Conservation (phyloP, 2,888 invertebrate genomes). For the Ferrisia virgata region DNA sequence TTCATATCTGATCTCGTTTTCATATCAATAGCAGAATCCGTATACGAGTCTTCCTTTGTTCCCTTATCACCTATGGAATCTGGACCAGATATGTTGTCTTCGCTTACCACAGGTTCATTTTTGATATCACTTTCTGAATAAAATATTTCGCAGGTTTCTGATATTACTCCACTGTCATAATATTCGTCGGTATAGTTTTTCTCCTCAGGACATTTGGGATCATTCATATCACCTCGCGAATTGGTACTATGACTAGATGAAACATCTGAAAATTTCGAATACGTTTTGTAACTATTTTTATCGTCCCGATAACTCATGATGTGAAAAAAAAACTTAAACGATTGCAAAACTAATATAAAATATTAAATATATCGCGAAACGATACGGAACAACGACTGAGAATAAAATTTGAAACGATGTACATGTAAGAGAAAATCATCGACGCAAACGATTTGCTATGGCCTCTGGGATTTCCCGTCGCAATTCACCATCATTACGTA, state of each 20-base stretch:
- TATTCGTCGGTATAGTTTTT: slow-evolving; percentile 21
- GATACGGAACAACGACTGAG: neutral
- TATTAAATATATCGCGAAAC: neutral
- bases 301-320: neutral
- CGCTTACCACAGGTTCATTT: neutral
- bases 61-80: neutral
- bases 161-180: slow-evolving; percentile 46
- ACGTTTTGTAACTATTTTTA: neutral
- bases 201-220: neutral
- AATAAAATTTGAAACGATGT: neutral
- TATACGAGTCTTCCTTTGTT: neutral
- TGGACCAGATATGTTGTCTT: neutral
- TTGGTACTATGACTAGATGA: neutral
- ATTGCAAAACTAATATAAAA: neutral
- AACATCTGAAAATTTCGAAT: slow-evolving; percentile 36
- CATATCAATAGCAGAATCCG: neutral
- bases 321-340: neutral
- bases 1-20: neutral
- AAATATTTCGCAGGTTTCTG: slow-evolving; percentile 29
- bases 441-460: neutral
- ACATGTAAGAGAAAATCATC: neutral
- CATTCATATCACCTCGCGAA: slow-evolving; percentile 10
- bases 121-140: slow-evolving; percentile 45
- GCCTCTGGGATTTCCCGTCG: neutral
- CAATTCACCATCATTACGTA: neutral